phyloP scores from a whole-genome alignment of 1,140 invertebrate species.

The Bilobella aurantiaca region DNA sequence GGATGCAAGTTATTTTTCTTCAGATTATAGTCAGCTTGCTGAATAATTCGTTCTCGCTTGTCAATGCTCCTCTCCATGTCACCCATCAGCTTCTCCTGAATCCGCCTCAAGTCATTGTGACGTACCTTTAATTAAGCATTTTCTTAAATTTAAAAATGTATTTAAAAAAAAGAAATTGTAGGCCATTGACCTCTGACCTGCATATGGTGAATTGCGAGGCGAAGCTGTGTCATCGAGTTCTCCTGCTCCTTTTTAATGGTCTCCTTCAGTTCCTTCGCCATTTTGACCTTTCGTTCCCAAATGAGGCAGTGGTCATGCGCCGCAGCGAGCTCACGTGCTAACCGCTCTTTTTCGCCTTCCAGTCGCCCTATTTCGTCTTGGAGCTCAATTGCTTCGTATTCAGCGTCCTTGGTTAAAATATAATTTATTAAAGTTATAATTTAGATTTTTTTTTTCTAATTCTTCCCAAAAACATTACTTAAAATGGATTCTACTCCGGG shows the following conservation, averaged over 20 bases:
- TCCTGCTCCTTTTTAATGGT: conserved; percentile 54
- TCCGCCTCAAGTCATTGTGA: conserved; percentile 55
- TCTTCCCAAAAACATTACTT: too few relatives aligned
- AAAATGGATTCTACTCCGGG: too few relatives aligned
- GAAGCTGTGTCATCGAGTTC: conserved; percentile 52
- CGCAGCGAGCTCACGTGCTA: conserved; percentile 51
- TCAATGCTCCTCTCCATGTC: conserved; percentile 65
- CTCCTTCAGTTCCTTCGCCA: conserved; percentile 56
- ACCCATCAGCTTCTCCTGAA: conserved; percentile 59
- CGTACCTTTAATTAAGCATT: conserved; percentile 47
- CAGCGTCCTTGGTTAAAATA: conserved; percentile 55
- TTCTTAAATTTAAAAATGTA: too few relatives aligned
- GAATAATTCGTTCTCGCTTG: conserved; percentile 55
- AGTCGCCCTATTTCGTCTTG: conserved; percentile 55
- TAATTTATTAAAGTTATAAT: too few relatives aligned
- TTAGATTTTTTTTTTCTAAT: too few relatives aligned
- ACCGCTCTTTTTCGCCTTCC: conserved; percentile 51
- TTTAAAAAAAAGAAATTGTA: too few relatives aligned
- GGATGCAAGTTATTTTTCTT: conserved; percentile 39
- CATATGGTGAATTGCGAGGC: conserved; percentile 71
- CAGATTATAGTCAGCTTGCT: conserved; percentile 48
- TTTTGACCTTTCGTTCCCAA: conserved; percentile 63
- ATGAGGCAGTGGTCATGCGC: conserved; percentile 56
- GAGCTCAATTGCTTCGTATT: conserved; percentile 46
- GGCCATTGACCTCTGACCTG: conserved; percentile 45